These are phyloP conservation scores for Acronicta alni DNA, from an alignment of 2,888 invertebrate genomes.

Conservation along the genomic window DNA sequence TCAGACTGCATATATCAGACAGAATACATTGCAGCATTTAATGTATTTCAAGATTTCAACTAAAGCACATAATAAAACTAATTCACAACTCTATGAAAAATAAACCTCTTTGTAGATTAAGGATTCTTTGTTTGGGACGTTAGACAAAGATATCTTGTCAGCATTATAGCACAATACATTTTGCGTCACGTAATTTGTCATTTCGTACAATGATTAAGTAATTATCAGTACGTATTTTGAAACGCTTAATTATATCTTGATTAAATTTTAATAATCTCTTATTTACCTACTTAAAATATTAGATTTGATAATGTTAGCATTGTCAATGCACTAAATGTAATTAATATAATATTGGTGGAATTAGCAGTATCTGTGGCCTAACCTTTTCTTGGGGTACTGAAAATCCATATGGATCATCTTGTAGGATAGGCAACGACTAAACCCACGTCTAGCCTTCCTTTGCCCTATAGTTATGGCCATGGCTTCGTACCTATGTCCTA, in stretches of 20 bases:
- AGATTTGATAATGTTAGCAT: too few relatives aligned
- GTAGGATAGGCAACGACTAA: too few relatives aligned
- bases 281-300: neutral
- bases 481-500: too few relatives aligned
- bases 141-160: neutral
- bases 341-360: too few relatives aligned
- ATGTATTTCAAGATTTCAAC: neutral
- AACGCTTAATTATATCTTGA: neutral
- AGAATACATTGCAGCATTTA: neutral
- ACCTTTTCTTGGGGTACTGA: too few relatives aligned
- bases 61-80: neutral
- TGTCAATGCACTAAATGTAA: too few relatives aligned
- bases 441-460: too few relatives aligned
- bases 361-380: too few relatives aligned
- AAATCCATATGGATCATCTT: too few relatives aligned
- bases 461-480: too few relatives aligned
- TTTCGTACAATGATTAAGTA: conserved; percentile 1
- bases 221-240: neutral
- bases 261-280: neutral
- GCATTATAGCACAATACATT: conserved; percentile 5
- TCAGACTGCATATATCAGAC: conserved; percentile 2
- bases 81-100: conserved; percentile 15
- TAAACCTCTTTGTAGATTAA: conserved; percentile 4
- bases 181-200: conserved; percentile 38
- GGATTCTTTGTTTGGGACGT: conserved; percentile 33